phyloP scores from a whole-genome alignment of 2,888 invertebrate species.

The Notodonta ziczac region DNA sequence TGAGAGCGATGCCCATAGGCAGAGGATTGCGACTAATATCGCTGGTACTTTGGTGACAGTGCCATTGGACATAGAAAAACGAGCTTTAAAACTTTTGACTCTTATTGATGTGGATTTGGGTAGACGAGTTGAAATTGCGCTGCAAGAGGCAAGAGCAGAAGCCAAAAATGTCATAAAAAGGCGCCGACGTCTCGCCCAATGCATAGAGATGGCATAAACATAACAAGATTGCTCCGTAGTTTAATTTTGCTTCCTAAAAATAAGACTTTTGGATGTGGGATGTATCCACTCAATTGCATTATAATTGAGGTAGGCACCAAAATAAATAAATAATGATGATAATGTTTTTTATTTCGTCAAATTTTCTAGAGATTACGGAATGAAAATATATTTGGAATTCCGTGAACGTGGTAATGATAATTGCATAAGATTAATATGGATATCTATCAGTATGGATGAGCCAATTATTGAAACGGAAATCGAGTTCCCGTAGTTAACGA shows the following conservation, averaged over 20 bases:
- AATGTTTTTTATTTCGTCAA: too few species aligned
- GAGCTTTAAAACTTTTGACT: slow-evolving; percentile 13
- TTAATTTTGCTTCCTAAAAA: too few species aligned
- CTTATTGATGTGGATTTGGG: slow-evolving; percentile 16
- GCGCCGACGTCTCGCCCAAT: slow-evolving; percentile 3
- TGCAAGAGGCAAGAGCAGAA: neutral
- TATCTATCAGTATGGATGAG: too few species aligned
- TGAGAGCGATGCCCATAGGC: slow-evolving; percentile 34
- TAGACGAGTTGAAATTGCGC: slow-evolving; percentile 12
- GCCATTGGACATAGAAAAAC: slow-evolving; percentile 22
- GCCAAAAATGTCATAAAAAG: neutral
- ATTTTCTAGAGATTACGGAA: too few species aligned
- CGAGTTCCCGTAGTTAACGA: too few species aligned
- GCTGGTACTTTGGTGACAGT: slow-evolving; percentile 18
- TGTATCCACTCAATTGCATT: too few species aligned
- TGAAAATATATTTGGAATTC: too few species aligned
- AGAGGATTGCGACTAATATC: slow-evolving; percentile 29
- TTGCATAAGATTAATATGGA: too few species aligned
- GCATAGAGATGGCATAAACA: slow-evolving; percentile 4
- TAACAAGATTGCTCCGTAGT: neutral
- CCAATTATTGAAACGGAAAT: too few species aligned
- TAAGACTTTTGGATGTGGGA: too few species aligned
- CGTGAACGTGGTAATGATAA: neutral
- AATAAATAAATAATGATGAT: too few species aligned
- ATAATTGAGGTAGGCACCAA: too few species aligned